Evolutionary conservation across 92 coral and sea anemone genomes (phyloP).

Genomic region (Porites evermanni): DNA sequence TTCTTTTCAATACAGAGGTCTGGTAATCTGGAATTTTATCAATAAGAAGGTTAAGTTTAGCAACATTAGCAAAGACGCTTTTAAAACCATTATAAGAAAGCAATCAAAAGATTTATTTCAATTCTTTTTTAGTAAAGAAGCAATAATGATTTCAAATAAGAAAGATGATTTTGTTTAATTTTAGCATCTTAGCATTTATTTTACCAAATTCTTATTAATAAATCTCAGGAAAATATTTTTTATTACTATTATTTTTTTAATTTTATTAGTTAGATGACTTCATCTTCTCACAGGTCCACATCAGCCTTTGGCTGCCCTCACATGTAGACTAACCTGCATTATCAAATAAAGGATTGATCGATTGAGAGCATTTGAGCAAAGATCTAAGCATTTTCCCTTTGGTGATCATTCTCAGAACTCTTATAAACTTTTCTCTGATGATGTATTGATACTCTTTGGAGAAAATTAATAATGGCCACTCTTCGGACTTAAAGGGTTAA

Average conservation of each 20-base stretch:
- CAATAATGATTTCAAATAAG: slow-evolving; percentile 8
- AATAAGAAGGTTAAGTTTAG: not conserved
- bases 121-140: not conserved
- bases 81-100: not conserved
- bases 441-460: no score
- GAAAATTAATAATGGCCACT: no score
- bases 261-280: not conserved
- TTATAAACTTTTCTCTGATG: no score
- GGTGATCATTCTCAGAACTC: no score
- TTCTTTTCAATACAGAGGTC: slow-evolving; percentile 15
- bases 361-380: not conserved
- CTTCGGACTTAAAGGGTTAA: no score
- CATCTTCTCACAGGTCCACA: not conserved
- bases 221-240: no score
- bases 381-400: no score
- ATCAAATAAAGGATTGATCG: slow-evolving; percentile 1
- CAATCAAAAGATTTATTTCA: not conserved
- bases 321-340: not conserved
- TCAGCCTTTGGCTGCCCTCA: not conserved
- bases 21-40: not conserved
- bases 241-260: no score
- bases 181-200: no score
- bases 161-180: not conserved
- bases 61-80: not conserved
- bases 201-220: no score